Evolutionary conservation across 2,113 vertebrate species (phyloP).

Genomic region (Hippocampus comes): DNA sequence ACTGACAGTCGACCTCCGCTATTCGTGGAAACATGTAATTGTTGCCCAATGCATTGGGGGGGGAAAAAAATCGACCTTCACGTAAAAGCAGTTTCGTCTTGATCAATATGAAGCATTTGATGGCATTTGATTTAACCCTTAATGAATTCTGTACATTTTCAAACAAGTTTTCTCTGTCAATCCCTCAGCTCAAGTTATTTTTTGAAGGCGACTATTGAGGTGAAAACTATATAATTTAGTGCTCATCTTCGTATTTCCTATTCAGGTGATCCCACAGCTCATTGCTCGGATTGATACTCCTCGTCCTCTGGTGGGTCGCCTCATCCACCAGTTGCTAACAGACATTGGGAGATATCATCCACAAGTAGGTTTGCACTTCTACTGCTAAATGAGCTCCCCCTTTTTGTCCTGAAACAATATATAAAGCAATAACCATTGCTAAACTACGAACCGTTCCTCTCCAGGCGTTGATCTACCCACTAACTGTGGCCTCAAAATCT

Average conservation of each 20-base stretch:
- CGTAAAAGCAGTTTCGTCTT: too few relatives aligned
- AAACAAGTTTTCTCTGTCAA: too few relatives aligned
- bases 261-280: slow-evolving; percentile 95
- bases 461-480: slow-evolving; percentile 94
- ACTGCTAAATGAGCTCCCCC: not conserved
- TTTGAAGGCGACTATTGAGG: too few relatives aligned
- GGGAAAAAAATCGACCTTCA: too few relatives aligned
- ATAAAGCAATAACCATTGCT: not conserved
- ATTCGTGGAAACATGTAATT: too few relatives aligned
- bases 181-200: too few relatives aligned
- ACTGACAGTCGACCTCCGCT: too few relatives aligned
- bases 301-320: slow-evolving; percentile 88
- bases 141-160: too few relatives aligned
- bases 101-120: too few relatives aligned
- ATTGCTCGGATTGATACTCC: slow-evolving; percentile 97
- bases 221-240: not conserved
- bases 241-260: not conserved
- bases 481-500: slow-evolving; percentile 98
- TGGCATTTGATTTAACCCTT: too few relatives aligned
- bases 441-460: slow-evolving; percentile 10
- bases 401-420: not conserved
- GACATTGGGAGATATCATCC: slow-evolving; percentile 97
- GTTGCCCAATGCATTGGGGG: too few relatives aligned
- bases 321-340: slow-evolving; percentile 96
- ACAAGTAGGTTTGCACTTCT: slow-evolving; percentile 73